Conservation (phyloP, 2,888 invertebrate species). For the Scotopteryx bipunctaria region DNA sequence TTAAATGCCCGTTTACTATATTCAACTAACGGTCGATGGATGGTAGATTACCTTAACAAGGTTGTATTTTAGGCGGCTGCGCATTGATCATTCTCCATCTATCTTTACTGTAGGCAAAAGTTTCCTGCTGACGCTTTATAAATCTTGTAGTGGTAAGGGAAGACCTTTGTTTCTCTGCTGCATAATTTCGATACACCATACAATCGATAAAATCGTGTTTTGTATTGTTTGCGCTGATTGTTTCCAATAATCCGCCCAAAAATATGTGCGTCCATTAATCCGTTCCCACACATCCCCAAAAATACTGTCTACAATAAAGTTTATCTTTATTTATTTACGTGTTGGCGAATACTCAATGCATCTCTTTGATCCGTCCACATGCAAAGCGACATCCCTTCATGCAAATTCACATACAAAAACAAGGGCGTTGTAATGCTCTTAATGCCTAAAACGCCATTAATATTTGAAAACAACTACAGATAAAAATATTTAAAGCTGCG, state of each 20-base stretch:
- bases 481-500: constrained; percentile 70
- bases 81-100: too few relatives aligned
- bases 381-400: constrained; percentile 62
- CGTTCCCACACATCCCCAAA: constrained; percentile 34
- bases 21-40: too few relatives aligned
- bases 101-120: too few relatives aligned
- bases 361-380: constrained; percentile 62
- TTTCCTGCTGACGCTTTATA: too few relatives aligned
- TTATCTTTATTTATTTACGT: constrained; percentile 80
- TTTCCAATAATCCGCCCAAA: constrained; percentile 31
- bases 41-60: too few relatives aligned
- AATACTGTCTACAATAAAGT: constrained; percentile 47
- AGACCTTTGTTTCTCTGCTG: too few relatives aligned
- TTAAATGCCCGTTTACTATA: too few relatives aligned
- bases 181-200: too few relatives aligned
- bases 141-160: too few relatives aligned
- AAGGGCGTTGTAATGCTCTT: constrained; percentile 77
- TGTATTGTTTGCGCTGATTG: constrained; percentile 5
- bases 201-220: too few relatives aligned
- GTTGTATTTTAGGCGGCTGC: too few relatives aligned
- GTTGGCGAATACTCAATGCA: constrained; percentile 76
- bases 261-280: constrained; percentile 25
- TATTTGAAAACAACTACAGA: constrained; percentile 80
- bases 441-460: constrained; percentile 76
- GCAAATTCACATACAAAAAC: constrained; percentile 77